Evolutionary conservation across 2,113 vertebrate species (phyloP).

Genomic region (Oryzias melastigma): DNA sequence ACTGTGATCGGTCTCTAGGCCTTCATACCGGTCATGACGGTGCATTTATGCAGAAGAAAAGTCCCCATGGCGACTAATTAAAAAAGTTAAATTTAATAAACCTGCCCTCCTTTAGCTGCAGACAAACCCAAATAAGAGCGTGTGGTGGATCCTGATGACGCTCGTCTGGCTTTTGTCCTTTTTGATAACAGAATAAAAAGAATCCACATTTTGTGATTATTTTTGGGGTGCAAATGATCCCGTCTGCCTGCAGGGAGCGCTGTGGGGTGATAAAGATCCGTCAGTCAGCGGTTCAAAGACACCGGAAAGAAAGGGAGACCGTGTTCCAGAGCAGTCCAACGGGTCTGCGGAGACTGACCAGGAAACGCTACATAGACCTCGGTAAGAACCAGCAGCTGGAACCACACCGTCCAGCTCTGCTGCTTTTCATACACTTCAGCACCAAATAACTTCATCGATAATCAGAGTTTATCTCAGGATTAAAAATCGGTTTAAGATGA

Average conservation of each 20-base stretch:
- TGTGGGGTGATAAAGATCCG: constrained; percentile 92
- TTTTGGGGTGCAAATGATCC: not conserved
- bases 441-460: too few species aligned
- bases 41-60: not conserved
- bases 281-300: constrained; percentile 78
- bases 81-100: not conserved
- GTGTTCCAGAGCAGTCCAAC: constrained; percentile 81
- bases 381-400: constrained; percentile 77
- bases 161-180: constrained; percentile 1
- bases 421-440: too few species aligned
- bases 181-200: not conserved
- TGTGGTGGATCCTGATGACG: not conserved
- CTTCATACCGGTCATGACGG: not conserved
- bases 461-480: too few species aligned
- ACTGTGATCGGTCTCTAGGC: not conserved
- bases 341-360: constrained; percentile 80
- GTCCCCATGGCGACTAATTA: constrained; percentile 2
- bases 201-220: not conserved
- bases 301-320: constrained; percentile 84
- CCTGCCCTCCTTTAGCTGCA: constrained; percentile 5
- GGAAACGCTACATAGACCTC: constrained; percentile 90
- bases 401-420: too few species aligned
- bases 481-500: too few species aligned
- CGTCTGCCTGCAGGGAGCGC: constrained; percentile 80
- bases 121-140: constrained; percentile 9